Base-by-base conservation (phyloP, 1,140 invertebrate species). In the Aleiodes sp. region DNA sequence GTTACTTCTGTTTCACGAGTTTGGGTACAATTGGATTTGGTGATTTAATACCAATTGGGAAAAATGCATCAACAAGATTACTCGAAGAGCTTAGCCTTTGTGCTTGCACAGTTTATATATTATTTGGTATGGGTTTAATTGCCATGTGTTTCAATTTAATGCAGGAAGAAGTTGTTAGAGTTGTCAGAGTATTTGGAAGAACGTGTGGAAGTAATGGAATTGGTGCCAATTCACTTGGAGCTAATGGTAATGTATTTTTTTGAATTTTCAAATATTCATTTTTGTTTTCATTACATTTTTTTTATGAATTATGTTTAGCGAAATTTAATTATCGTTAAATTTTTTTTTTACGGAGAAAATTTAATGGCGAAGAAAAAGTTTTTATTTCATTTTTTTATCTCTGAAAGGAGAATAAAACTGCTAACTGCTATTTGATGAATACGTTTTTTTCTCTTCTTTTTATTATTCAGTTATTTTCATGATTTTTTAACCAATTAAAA, bases 121-220 rank as follows among this genome's bases (percentile, higher is more conserved):
- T 98, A 26, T 90, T 98, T 41, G 97, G 97, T 14, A 94, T 99
- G 90, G 95, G 96, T 4, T 88, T 99, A 62, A 92, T 98, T 68
- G 96, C 96, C 14, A 98, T 98, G 94, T 97, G 96, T 83, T 98
- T 98, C 86, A 97, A 96, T 82, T 87, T 99, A 46, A 94, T 98
- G 70, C 96, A 98, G 85, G 96, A 97, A 76, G 95, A 98, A 83
- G 91, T 97, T 74, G 90, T 94, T 67, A 81, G 88, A 65, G 87
- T 90, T 76, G 83, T 92, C 77, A 87, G 91, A 68, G 87, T 88
- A 65, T 88, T 90, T 75, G 87, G 87, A 75, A 80, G 82, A 79
- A 82, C 80, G 70, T 83, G 83, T 76, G 81, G 80, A 74, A 82
- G 82, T 80, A 78, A 78, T 73, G 76, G 80, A 74, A 78, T 82